These are phyloP conservation scores for Myanophis thanlyinensis DNA, from an alignment of 2,113 vertebrate species.

Conservation along the genomic window DNA sequence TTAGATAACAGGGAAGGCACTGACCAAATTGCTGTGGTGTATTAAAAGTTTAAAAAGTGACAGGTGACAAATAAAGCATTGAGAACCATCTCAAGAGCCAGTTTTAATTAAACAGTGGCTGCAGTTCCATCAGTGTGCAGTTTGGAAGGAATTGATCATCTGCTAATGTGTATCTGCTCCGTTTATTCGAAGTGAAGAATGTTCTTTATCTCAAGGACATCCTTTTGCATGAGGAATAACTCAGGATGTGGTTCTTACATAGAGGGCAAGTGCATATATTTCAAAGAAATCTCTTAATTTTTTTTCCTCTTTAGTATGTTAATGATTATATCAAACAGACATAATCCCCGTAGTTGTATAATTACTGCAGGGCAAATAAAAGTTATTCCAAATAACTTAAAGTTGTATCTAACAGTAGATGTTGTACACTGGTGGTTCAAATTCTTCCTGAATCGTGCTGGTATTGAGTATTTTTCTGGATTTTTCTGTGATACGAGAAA, in stretches of 20 bases:
- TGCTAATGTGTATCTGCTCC: too few species aligned
- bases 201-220: slow-evolving; percentile 9
- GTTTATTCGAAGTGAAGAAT: not conserved
- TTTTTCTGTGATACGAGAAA: not conserved
- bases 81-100: not conserved
- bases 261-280: slow-evolving; percentile 48
- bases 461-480: slow-evolving; percentile 43
- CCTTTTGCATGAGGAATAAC: not conserved
- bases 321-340: slow-evolving; percentile 54
- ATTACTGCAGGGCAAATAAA: slow-evolving; percentile 49
- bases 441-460: slow-evolving; percentile 53
- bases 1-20: slow-evolving; percentile 31
- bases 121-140: not conserved
- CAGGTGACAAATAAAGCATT: slow-evolving; percentile 4
- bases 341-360: slow-evolving; percentile 21
- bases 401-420: not conserved
- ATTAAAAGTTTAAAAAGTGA: not conserved
- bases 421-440: not conserved
- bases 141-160: not conserved
- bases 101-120: not conserved
- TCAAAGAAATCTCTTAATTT: slow-evolving; percentile 64
- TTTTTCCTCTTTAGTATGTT: slow-evolving; percentile 28
- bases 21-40: slow-evolving; percentile 29
- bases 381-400: slow-evolving; percentile 60
- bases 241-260: not conserved